Percentiles rank a stretch among this genome's conserved stretches.
These are phyloP conservation scores for Falcunculus frontatus DNA, from an alignment of 2,113 vertebrate species.

Conservation along the genomic window DNA sequence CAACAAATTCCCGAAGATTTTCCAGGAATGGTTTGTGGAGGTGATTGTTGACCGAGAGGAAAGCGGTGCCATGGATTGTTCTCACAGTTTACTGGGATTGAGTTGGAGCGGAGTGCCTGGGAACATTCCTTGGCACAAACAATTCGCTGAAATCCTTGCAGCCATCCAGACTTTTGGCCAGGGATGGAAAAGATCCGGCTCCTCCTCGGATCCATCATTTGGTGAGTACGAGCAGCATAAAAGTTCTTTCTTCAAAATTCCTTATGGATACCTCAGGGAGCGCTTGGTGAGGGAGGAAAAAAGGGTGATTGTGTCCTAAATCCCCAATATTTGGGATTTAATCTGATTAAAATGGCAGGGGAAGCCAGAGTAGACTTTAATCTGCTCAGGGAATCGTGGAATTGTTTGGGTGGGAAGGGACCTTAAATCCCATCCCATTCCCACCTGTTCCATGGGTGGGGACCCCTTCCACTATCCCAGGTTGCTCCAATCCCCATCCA, in stretches of 20 bases:
- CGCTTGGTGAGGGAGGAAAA: not conserved
- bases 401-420: not conserved
- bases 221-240: not conserved
- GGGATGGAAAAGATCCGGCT: not conserved
- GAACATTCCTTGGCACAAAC: not conserved
- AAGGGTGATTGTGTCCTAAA: not conserved
- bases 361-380: not conserved
- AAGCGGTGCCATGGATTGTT: not conserved
- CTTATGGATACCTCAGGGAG: not conserved
- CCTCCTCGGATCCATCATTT: not conserved
- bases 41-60: not conserved
- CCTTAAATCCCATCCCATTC: not conserved
- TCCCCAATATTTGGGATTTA: not conserved
- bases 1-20: not conserved
- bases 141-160: not conserved
- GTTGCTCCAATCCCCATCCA: not conserved
- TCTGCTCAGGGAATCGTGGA: not conserved
- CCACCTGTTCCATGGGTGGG: not conserved
- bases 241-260: not conserved
- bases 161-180: not conserved
- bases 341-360: too few relatives aligned
- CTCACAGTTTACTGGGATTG: not conserved
- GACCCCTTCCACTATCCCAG: not conserved
- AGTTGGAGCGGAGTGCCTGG: not conserved
- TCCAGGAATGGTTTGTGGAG: not conserved